Conservation (phyloP, 2,797 vertebrate genomes). For the Natrix natrix region DNA sequence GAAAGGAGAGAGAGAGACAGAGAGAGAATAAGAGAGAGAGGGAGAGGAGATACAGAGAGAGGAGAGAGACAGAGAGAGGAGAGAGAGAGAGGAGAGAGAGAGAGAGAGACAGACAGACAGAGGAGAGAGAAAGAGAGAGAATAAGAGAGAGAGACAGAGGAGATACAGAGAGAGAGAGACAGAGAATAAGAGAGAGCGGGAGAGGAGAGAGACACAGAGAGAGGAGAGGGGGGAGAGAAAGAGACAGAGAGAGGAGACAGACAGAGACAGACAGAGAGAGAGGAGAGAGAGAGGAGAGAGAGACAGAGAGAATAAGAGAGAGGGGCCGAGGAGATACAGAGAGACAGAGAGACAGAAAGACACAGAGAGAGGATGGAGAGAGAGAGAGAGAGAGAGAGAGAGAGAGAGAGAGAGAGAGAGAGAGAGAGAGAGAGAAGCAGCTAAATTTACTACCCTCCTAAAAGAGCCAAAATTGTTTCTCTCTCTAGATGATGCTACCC, state of each 20-base stretch:
- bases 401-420: neutral
- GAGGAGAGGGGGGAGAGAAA: neutral
- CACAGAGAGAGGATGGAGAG: neutral
- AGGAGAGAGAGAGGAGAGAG: too few relatives aligned
- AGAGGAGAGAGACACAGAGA: neutral
- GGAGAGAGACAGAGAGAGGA: too few relatives aligned
- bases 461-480: slow-evolving; percentile 2
- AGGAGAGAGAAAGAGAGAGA: neutral
- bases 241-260: too few relatives aligned
- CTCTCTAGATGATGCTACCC: neutral
- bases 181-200: neutral
- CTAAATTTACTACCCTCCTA: slow-evolving; percentile 24
- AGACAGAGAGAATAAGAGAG: neutral
- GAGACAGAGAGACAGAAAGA: neutral
- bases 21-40: too few relatives aligned
- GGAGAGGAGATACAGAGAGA: too few relatives aligned
- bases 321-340: neutral
- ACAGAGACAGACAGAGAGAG: neutral
- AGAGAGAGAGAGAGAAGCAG: neutral
- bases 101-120: too few relatives aligned
- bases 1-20: too few relatives aligned
- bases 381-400: neutral
- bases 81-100: too few relatives aligned
- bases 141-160: too few relatives aligned
- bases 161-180: too few relatives aligned